These are phyloP conservation scores for Bergia puertoricense DNA, from an alignment of 92 coral and sea anemone genomes.

Conservation along the genomic window DNA sequence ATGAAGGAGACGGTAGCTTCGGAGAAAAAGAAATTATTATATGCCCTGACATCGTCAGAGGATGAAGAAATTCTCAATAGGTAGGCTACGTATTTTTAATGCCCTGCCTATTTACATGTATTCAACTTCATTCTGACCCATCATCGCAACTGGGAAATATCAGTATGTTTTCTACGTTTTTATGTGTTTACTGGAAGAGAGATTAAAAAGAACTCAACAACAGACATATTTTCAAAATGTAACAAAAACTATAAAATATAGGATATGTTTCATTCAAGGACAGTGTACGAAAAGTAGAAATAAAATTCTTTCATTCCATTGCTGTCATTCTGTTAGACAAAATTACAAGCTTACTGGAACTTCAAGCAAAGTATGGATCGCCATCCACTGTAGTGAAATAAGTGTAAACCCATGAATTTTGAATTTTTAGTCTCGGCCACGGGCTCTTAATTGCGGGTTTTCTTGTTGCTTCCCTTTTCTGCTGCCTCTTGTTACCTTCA, in stretches of 20 bases:
- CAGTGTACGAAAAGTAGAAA: neutral
- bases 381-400: neutral
- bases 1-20: conserved; percentile 69
- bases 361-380: neutral
- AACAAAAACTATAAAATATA: neutral
- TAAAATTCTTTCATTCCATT: neutral
- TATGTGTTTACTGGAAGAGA: no score
- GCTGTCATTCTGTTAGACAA: neutral
- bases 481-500: neutral
- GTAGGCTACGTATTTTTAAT: conserved; percentile 36
- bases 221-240: no score
- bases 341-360: neutral
- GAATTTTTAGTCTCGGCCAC: neutral
- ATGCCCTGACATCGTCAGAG: conserved; percentile 62
- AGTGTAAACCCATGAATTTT: neutral
- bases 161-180: no score
- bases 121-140: neutral
- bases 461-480: neutral
- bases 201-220: no score
- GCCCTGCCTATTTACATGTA: neutral
- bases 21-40: conserved; percentile 81
- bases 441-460: neutral
- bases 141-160: no score
- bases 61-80: conserved; percentile 50
- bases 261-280: neutral